phyloP scores from a whole-genome alignment of 2,113 vertebrate genomes.

The Calypte anna region DNA sequence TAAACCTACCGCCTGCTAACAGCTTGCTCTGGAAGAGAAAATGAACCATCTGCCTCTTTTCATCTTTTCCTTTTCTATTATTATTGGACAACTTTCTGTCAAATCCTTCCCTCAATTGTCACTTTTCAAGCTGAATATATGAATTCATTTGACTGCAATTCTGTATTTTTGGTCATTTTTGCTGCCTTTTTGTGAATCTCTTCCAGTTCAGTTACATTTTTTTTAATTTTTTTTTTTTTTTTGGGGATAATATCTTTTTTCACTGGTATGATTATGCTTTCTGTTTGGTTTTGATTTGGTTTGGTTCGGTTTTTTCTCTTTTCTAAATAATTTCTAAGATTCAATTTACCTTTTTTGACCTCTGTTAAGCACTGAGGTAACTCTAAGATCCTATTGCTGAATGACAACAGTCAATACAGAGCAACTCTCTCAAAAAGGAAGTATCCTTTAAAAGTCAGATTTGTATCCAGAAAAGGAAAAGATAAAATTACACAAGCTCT shows the following conservation, averaged over 20 bases:
- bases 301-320: no score
- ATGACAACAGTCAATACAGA: neutral
- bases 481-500: neutral
- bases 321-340: no score
- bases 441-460: neutral
- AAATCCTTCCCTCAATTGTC: conserved; percentile 5
- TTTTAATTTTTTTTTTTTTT: neutral
- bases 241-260: no score
- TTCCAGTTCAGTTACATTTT: neutral
- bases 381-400: neutral
- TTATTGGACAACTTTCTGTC: conserved; percentile 18
- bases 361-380: neutral
- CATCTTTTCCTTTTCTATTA: conserved; percentile 7
- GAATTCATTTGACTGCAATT: neutral
- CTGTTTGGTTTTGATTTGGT: no score
- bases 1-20: conserved; percentile 25
- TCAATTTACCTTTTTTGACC: no score
- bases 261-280: no score
- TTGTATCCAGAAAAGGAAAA: neutral
- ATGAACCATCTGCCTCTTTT: conserved; percentile 38
- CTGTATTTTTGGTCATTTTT: neutral
- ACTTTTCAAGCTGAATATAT: neutral
- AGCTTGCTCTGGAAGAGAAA: conserved; percentile 10
- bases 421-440: neutral
- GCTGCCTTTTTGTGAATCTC: neutral